Base-by-base conservation (phyloP, 2,888 invertebrate genomes). In the Lamellibrachia columna region DNA sequence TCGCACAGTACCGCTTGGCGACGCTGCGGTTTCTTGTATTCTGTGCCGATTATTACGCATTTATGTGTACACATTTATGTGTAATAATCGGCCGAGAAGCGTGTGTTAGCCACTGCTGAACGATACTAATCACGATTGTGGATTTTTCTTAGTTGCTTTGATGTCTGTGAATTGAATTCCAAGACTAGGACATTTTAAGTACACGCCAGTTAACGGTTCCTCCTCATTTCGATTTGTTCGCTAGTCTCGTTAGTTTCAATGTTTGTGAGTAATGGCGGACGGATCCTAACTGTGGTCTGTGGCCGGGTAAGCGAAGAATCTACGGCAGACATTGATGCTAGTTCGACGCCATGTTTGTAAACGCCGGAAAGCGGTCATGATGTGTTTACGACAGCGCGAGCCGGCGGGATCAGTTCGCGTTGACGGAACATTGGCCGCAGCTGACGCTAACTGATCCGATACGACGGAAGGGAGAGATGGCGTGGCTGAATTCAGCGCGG, bases 341-440 rank as follows among this genome's bases (percentile, higher is more conserved):
- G 55, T 75, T 75, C 22, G 75, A 75, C 75, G 22, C 75, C 75
- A 15, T 75, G n/a, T 75, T 75, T 75, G 75, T 75, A 75, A 22
- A 15, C 6, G 75, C 75, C 75, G 22, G 75, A 75, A 75, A 75
- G 4, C 3, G 75, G 75, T 75, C 75, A n/a, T 75, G 75, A 75
- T 75, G 75, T 75, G 75, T 75, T 75, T 75, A 75, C 75, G 75
- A 75, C 75, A 75, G 75, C 75, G 75, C 75, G 22, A 75, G 75
- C 4, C 75, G 15, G 15, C 15, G 9, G 58, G 58, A 28, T 58
- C 58, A 15, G 6, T 15, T 75, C 11, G 22, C 75, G 15, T 22
- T 22, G 75, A 75, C 22, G 15, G 75, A 6, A 15, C 75, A 22
- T 75, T 75, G 22, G 22, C 2, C 15, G 75, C 6, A 22, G 22